These are phyloP conservation scores for Clusia tigrina DNA, from an alignment of 2,888 invertebrate genomes.

Conservation along the genomic window DNA sequence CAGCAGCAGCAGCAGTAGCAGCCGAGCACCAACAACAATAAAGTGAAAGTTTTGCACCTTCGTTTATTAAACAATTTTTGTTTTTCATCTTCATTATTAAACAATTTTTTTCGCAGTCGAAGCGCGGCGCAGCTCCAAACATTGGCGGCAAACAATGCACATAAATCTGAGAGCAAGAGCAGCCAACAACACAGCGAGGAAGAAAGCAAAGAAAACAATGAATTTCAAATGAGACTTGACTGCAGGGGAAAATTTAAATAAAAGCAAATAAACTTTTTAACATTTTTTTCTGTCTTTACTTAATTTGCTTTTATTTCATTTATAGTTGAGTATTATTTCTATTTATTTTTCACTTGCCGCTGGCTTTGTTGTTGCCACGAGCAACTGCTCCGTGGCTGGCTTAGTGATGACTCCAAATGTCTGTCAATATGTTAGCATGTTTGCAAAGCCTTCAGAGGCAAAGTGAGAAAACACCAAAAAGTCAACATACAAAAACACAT, in stretches of 20 bases:
- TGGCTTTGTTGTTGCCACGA: too few species aligned
- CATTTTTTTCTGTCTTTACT: too few species aligned
- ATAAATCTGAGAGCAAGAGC: not conserved
- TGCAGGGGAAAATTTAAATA: not conserved
- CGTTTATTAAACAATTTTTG: conserved; percentile 10
- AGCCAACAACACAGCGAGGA: conserved; percentile 30
- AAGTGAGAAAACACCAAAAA: too few species aligned
- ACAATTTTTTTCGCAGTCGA: not conserved
- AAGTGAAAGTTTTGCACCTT: conserved; percentile 58
- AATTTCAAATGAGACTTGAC: conserved; percentile 1
- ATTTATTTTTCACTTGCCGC: too few species aligned
- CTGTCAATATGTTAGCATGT: not conserved
- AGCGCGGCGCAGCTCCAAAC: not conserved
- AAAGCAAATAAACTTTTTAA: not conserved
- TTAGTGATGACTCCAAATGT: not conserved
- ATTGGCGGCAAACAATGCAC: not conserved
- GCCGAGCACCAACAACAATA: conserved; percentile 25
- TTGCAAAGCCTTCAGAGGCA: too few species aligned
- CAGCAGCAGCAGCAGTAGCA: not conserved
- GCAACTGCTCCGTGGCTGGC: too few species aligned
- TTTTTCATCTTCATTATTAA: not conserved
- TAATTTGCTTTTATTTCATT: too few species aligned
- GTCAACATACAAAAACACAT: too few species aligned
- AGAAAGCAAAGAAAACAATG: conserved; percentile 11
- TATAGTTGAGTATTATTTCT: too few species aligned